phyloP scores from a whole-genome alignment of 2,888 invertebrate species.

The Scaptomyza parva region DNA sequence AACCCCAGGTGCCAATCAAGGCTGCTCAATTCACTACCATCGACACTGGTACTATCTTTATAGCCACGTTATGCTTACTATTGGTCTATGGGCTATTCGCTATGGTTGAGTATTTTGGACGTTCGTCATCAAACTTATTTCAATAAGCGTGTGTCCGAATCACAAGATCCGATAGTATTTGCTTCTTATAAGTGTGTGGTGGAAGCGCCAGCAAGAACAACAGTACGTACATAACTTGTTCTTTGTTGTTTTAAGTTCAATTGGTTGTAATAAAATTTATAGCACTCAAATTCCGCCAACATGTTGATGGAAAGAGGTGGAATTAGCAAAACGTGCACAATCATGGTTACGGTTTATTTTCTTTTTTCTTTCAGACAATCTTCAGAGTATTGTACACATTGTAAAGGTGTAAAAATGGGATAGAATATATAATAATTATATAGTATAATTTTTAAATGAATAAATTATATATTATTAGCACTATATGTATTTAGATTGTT shows the following conservation, averaged over 20 bases:
- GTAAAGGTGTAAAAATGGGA: background rate
- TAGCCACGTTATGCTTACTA: conserved; percentile 15
- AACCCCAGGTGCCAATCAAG: conserved; percentile 14
- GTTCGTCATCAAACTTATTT: conserved; percentile 15
- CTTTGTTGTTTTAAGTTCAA: conserved; percentile 28
- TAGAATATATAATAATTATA: background rate
- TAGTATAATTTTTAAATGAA: too few relatives aligned
- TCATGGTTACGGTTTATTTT: conserved; percentile 40
- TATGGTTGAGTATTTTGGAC: background rate
- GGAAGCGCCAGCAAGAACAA: background rate
- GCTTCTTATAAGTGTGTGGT: background rate
- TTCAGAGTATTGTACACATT: conserved; percentile 1
- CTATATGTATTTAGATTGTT: too few relatives aligned
- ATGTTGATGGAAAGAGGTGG: background rate
- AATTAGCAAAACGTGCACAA: conserved; percentile 4
- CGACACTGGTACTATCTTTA: background rate
- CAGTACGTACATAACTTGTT: conserved; percentile 12
- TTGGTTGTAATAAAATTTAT: conserved; percentile 34
- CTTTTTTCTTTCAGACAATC: conserved; percentile 7
- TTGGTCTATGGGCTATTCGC: background rate
- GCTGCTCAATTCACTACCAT: background rate
- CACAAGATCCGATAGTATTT: conserved; percentile 26
- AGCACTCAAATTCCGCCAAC: conserved; percentile 9
- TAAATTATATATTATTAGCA: background rate
- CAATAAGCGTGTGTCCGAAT: conserved; percentile 2